Evolutionary conservation across 2,113 vertebrate genomes (phyloP).

Genomic region (Lepidothrix coronata): DNA sequence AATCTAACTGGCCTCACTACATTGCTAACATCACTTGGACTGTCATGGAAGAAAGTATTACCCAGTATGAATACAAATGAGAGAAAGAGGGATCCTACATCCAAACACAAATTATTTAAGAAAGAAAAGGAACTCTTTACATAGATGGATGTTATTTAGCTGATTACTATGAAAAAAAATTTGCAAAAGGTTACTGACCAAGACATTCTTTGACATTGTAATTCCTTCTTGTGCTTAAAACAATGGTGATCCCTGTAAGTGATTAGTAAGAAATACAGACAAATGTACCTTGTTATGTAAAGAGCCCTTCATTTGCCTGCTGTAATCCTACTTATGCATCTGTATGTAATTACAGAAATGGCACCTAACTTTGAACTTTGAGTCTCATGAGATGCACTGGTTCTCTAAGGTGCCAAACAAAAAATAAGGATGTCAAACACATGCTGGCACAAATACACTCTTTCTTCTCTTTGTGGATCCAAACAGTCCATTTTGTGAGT

Average conservation of each 20-base stretch:
- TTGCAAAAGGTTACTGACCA: not conserved
- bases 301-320: not conserved
- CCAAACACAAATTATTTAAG: not conserved
- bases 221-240: not conserved
- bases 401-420: slow-evolving; percentile 25
- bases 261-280: slow-evolving; percentile 3
- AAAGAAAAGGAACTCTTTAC: not conserved
- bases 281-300: slow-evolving; percentile 11
- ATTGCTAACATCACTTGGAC: not conserved
- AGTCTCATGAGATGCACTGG: not conserved
- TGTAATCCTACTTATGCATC: not conserved
- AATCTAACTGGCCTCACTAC: not conserved
- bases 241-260: not conserved
- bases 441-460: slow-evolving; percentile 21
- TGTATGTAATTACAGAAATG: slow-evolving; percentile 35
- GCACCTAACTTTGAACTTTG: slow-evolving; percentile 38
- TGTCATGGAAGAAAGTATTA: not conserved
- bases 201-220: not conserved
- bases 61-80: not conserved
- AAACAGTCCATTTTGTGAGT: not conserved
- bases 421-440: slow-evolving; percentile 46
- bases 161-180: not conserved
- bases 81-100: not conserved
- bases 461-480: slow-evolving; percentile 16
- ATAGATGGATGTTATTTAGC: not conserved